A percentile compares a stretch with the other conserved stretches of the same genome.
These are phyloP conservation scores for Polypedilum vanderplanki DNA, from an alignment of 1,140 invertebrate species.

Conservation along the genomic window DNA sequence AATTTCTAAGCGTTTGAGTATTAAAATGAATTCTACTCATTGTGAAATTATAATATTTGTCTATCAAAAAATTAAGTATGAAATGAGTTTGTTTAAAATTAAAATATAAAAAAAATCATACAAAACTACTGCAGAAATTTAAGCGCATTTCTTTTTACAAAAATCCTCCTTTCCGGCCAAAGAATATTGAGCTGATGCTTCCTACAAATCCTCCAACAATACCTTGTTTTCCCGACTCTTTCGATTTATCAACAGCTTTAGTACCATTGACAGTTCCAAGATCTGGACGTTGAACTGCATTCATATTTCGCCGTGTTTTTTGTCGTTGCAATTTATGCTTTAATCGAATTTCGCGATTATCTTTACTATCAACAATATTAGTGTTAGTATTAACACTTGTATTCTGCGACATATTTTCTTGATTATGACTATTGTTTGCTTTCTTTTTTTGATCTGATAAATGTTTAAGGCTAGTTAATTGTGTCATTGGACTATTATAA, in stretches of 20 bases:
- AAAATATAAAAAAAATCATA: neutral
- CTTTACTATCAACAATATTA: constrained; percentile 31
- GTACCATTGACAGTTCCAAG: constrained; percentile 42
- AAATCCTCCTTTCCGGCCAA: constrained; percentile 74
- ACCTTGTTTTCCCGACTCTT: constrained; percentile 37
- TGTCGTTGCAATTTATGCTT: constrained; percentile 41
- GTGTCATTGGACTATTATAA: constrained; percentile 61
- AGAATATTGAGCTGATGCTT: constrained; percentile 69
- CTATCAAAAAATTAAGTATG: too few species aligned
- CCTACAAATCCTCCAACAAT: constrained; percentile 54
- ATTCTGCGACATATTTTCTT: constrained; percentile 35
- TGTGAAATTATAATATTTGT: neutral
- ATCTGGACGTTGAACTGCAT: constrained; percentile 44
- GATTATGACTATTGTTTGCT: constrained; percentile 33
- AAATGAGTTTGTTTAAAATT: neutral
- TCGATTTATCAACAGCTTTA: constrained; percentile 33
- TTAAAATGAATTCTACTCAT: neutral
- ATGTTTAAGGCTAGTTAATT: constrained; percentile 63
- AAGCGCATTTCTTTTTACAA: constrained; percentile 47
- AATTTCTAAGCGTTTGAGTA: neutral
- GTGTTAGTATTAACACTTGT: constrained; percentile 33
- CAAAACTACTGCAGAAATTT: neutral
- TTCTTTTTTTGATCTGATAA: constrained; percentile 45
- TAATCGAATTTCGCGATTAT: constrained; percentile 32
- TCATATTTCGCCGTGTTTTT: constrained; percentile 39